Evolutionary conservation across 2,797 vertebrate genomes (phyloP).

Genomic region (Triplophysa yarkandensis): DNA sequence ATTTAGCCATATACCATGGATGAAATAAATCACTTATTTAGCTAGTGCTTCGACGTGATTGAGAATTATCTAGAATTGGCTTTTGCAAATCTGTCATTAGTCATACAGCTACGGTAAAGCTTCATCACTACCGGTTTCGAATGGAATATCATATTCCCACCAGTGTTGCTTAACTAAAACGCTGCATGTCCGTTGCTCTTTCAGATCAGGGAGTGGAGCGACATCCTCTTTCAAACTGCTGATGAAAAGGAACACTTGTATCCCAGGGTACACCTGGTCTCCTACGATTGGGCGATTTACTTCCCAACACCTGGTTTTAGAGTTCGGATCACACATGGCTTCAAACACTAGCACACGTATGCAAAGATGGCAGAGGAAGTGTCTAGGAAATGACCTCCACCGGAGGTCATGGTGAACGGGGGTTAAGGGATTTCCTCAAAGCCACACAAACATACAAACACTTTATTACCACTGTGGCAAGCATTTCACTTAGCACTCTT

Average conservation of each 20-base stretch:
- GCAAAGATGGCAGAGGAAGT: slow-evolving; percentile 24
- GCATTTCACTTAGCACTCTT: background rate
- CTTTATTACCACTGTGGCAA: background rate
- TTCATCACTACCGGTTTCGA: background rate
- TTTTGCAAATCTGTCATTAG: background rate
- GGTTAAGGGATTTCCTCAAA: slow-evolving; percentile 49
- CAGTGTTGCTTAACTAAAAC: background rate
- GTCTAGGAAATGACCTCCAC: slow-evolving; percentile 30
- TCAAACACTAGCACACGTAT: slow-evolving; percentile 13
- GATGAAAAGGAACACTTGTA: slow-evolving; percentile 28
- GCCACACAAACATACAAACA: background rate
- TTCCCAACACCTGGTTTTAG: slow-evolving; percentile 21
- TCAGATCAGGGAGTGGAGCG: slow-evolving; percentile 22
- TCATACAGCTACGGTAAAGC: background rate
- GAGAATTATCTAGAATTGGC: slow-evolving; percentile 7
- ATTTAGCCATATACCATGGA: background rate
- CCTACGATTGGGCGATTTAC: slow-evolving; percentile 19
- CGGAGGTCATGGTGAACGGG: slow-evolving; percentile 49
- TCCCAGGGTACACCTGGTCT: slow-evolving; percentile 50
- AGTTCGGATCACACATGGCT: background rate
- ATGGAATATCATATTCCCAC: slow-evolving; percentile 19
- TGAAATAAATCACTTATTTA: background rate
- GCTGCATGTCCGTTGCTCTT: slow-evolving; percentile 7
- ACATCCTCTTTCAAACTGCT: slow-evolving; percentile 48
- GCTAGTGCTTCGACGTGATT: background rate